Evolutionary conservation across 2,888 invertebrate genomes (phyloP).

Genomic region (Gryllus longicercus): DNA sequence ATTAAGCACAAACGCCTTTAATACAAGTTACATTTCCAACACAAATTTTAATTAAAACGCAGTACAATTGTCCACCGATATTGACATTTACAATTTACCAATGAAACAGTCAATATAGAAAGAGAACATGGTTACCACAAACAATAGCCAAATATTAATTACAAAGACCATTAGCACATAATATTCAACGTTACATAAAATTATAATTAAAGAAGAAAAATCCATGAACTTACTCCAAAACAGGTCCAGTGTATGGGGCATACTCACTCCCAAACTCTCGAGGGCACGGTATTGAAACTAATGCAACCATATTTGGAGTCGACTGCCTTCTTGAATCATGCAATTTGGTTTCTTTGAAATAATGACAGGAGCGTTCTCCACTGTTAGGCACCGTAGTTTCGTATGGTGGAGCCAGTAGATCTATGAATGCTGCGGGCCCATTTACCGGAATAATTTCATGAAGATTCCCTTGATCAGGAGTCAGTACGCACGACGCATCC

Average conservation of each 20-base stretch:
- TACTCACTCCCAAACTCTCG: conserved; percentile 69
- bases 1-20: too few relatives aligned
- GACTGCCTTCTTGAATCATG: not conserved
- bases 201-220: too few relatives aligned
- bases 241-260: conserved; percentile 60
- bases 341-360: conserved; percentile 49
- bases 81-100: too few relatives aligned
- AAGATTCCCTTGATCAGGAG: conserved; percentile 66
- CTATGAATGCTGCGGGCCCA: conserved; percentile 84
- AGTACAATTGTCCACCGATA: too few relatives aligned
- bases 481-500: conserved; percentile 57
- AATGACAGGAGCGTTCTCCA: conserved; percentile 66
- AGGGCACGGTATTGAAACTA: conserved; percentile 53
- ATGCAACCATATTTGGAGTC: conserved; percentile 6
- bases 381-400: conserved; percentile 59
- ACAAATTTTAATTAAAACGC: too few relatives aligned
- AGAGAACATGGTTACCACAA: too few relatives aligned
- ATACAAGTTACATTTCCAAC: too few relatives aligned
- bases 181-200: too few relatives aligned
- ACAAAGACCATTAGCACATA: too few relatives aligned
- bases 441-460: conserved; percentile 75
- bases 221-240: conserved; percentile 39
- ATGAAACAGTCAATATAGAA: too few relatives aligned
- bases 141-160: too few relatives aligned
- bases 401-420: conserved; percentile 88